phyloP scores from a whole-genome alignment of 1,140 invertebrate genomes.

The Eulimnadia texana region DNA sequence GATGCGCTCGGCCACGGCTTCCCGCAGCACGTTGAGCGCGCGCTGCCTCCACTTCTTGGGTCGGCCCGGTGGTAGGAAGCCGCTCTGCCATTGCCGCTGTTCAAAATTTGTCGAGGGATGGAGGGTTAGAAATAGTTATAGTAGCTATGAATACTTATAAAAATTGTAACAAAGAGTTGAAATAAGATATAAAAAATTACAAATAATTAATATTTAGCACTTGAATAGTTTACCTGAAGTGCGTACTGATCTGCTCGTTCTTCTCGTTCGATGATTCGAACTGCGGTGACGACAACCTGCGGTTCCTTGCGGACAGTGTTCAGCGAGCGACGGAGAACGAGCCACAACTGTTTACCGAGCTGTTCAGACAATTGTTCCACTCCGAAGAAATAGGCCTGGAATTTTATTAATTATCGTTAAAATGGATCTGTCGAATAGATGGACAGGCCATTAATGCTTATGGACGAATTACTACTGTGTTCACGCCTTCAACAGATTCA shows the following conservation, averaged over 20 bases:
- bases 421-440: no score
- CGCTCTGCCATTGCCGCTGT: conserved; percentile 59
- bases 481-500: background rate
- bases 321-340: conserved; percentile 75
- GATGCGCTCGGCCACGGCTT: conserved; percentile 64
- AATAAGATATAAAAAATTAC: conserved; percentile 1
- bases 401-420: conserved; percentile 20
- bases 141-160: background rate
- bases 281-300: conserved; percentile 85
- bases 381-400: conserved; percentile 92
- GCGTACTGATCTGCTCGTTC: conserved; percentile 78
- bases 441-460: no score
- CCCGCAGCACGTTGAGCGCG: conserved; percentile 64
- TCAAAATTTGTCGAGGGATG: no score
- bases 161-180: background rate
- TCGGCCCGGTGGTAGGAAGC: conserved; percentile 81
- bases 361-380: conserved; percentile 77
- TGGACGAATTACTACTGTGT: no score
- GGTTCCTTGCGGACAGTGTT: conserved; percentile 91
- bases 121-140: conserved; percentile 16
- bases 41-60: conserved; percentile 71
- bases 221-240: conserved; percentile 36
- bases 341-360: conserved; percentile 38
- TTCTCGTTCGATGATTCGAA: conserved; percentile 92
- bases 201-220: background rate